phyloP scores from a whole-genome alignment of 2,888 invertebrate genomes.

The Nycteola revayana region DNA sequence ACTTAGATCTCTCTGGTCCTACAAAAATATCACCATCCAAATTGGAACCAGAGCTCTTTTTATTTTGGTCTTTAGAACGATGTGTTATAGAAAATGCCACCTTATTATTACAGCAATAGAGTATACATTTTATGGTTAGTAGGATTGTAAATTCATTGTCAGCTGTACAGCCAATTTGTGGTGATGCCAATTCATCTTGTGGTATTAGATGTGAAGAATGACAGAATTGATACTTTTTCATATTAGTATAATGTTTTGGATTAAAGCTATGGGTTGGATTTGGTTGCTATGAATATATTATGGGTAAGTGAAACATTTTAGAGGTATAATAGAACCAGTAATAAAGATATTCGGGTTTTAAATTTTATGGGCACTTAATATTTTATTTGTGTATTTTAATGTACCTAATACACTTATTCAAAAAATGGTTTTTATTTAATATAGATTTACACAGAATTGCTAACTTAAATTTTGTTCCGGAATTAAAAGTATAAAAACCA shows the following conservation, averaged over 20 bases:
- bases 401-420: too few relatives aligned
- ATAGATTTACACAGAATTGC: too few relatives aligned
- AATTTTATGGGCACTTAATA: too few relatives aligned
- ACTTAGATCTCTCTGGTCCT: constrained; percentile 17
- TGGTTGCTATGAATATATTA: constrained; percentile 30
- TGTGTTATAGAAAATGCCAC: constrained; percentile 2
- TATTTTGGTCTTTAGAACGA: constrained; percentile 10
- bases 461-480: too few relatives aligned
- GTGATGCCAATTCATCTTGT: constrained; percentile 64
- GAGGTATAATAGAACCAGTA: too few relatives aligned
- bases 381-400: too few relatives aligned
- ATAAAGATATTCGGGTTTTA: too few relatives aligned
- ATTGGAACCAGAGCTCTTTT: constrained; percentile 13
- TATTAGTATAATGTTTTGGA: constrained; percentile 35
- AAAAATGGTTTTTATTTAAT: too few relatives aligned
- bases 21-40: background rate
- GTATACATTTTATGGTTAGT: constrained; percentile 21
- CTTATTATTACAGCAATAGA: constrained; percentile 10
- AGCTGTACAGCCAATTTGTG: constrained; percentile 62
- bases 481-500: too few relatives aligned
- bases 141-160: constrained; percentile 37
- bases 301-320: too few relatives aligned
- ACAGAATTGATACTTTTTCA: constrained; percentile 55
- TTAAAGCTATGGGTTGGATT: constrained; percentile 34
- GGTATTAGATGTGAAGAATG: constrained; percentile 55